phyloP scores from a whole-genome alignment of 2,113 vertebrate species.

The Pluvialis apricaria region DNA sequence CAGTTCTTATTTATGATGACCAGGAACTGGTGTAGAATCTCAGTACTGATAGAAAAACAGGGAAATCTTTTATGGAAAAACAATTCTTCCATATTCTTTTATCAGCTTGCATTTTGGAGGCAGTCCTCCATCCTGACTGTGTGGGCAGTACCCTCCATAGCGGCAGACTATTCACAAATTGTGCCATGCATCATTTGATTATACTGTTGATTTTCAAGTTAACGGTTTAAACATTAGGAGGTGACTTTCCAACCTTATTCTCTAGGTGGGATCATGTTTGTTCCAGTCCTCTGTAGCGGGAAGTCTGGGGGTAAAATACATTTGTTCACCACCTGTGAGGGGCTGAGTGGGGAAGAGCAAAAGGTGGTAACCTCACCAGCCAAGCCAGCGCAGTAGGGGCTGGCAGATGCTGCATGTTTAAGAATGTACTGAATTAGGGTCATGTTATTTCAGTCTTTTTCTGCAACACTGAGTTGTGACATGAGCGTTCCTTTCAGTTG shows the following conservation, averaged over 20 bases:
- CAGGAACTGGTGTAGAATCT: neutral
- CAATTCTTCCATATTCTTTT: neutral
- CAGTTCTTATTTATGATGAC: neutral
- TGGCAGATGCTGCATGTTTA: accelerated
- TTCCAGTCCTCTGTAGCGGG: no score
- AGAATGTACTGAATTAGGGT: neutral
- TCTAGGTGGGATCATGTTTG: neutral
- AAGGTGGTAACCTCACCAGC: neutral
- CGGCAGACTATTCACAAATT: neutral
- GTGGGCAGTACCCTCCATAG: neutral
- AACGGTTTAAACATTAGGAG: neutral
- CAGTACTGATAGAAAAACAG: neutral
- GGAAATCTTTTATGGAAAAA: neutral
- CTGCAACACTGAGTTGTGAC: neutral
- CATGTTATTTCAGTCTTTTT: neutral
- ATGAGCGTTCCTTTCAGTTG: neutral
- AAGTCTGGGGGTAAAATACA: neutral
- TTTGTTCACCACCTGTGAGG: neutral
- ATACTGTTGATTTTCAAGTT: neutral
- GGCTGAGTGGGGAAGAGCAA: neutral
- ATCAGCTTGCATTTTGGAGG: neutral
- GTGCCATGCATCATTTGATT: neutral
- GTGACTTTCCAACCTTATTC: neutral
- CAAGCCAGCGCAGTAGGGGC: accelerated
- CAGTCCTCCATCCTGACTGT: neutral